These are phyloP conservation scores for Caenorhabditis remanei DNA, from an alignment of 1,140 invertebrate species.

Conservation along the genomic window DNA sequence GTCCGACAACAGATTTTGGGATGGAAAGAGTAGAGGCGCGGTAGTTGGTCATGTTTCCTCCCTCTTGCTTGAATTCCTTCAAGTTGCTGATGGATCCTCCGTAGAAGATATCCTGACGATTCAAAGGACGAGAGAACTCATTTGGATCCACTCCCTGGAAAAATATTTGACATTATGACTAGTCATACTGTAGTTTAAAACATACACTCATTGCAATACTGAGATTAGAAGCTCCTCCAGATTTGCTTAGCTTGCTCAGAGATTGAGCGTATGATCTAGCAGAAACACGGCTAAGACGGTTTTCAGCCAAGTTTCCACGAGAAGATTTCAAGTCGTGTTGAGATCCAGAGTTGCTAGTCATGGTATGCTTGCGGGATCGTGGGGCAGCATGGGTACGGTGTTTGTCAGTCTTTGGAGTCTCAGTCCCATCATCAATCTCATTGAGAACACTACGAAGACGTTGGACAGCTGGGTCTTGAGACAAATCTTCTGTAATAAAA, in stretches of 20 bases:
- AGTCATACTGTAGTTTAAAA: background rate
- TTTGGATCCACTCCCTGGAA: constrained; percentile 76
- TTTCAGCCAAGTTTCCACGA: constrained; percentile 69
- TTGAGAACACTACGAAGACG: constrained; percentile 24
- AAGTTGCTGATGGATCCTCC: constrained; percentile 76
- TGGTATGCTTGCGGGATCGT: constrained; percentile 69
- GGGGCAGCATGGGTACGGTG: constrained; percentile 35
- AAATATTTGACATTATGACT: background rate
- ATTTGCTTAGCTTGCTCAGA: constrained; percentile 72
- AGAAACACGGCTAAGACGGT: constrained; percentile 72
- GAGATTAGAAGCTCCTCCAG: constrained; percentile 68
- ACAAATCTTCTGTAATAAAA: constrained; percentile 25
- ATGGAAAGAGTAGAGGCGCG: constrained; percentile 77
- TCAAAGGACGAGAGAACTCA: constrained; percentile 74
- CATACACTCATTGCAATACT: constrained; percentile 74
- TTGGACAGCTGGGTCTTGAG: constrained; percentile 19
- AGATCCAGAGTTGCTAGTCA: constrained; percentile 70
- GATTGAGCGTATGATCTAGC: constrained; percentile 75
- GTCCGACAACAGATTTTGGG: constrained; percentile 70
- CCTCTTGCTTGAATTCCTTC: constrained; percentile 76
- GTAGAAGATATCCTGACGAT: constrained; percentile 75
- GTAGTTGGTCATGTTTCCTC: constrained; percentile 61
- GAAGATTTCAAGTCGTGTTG: constrained; percentile 53
- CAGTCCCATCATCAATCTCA: constrained; percentile 10
- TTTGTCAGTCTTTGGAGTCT: constrained; percentile 2